Evolutionary conservation across 2,888 invertebrate genomes (phyloP).

Genomic region (Poecilobothrus nobilitatus): DNA sequence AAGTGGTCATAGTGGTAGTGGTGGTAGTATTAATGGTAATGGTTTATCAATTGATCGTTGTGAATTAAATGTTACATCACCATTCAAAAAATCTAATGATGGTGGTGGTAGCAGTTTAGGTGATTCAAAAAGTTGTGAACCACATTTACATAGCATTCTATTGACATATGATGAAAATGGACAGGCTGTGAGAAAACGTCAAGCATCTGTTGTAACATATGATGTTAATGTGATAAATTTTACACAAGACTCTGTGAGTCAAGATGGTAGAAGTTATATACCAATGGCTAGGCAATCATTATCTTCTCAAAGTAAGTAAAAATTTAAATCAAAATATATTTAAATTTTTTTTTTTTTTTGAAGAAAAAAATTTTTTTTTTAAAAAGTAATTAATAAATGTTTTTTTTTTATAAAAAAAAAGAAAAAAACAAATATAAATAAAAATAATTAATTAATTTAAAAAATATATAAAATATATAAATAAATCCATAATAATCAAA

Average conservation of each 20-base stretch:
- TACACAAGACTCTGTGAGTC: constrained; percentile 37
- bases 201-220: constrained; percentile 44
- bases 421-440: background rate
- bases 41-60: constrained; percentile 24
- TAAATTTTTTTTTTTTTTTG: constrained; percentile 8
- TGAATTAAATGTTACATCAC: constrained; percentile 36
- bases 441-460: too few species aligned
- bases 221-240: constrained; percentile 45
- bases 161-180: constrained; percentile 13
- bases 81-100: constrained; percentile 31
- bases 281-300: constrained; percentile 43
- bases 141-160: constrained; percentile 7
- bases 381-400: background rate
- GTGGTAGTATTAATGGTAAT: background rate
- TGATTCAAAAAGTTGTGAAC: constrained; percentile 25
- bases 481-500: too few species aligned
- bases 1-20: constrained; percentile 23
- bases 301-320: constrained; percentile 42
- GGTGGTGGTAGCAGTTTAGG: constrained; percentile 24
- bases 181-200: constrained; percentile 38
- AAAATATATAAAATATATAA: too few species aligned
- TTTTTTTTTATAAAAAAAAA: background rate
- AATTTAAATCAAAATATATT: too few species aligned
- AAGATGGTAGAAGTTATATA: constrained; percentile 41
- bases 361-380: too few species aligned